Evolutionary conservation across 2,113 vertebrate genomes (phyloP).

Genomic region (Scalopus aquaticus): DNA sequence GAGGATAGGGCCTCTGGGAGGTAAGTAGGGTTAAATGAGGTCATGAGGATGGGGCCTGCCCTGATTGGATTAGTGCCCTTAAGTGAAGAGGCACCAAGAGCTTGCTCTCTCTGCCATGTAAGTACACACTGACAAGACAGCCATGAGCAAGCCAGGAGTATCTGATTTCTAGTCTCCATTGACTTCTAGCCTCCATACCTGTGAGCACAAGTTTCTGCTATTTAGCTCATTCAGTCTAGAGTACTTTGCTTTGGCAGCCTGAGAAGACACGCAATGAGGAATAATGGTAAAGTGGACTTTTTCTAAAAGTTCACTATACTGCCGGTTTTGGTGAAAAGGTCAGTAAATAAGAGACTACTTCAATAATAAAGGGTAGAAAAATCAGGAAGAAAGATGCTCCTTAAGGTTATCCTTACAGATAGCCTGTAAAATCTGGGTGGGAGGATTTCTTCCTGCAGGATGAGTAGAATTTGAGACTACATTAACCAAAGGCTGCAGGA

Average conservation of each 20-base stretch:
- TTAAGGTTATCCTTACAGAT: background rate
- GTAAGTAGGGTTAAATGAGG: background rate
- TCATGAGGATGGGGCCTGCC: background rate
- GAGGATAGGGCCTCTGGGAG: background rate
- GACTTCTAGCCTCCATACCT: background rate
- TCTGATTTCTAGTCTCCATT: background rate
- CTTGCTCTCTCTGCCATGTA: background rate
- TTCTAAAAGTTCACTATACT: background rate
- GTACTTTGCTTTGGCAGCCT: background rate
- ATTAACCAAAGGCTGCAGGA: background rate
- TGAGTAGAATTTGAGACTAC: slow-evolving; percentile 26
- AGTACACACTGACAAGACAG: background rate
- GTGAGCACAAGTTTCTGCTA: background rate
- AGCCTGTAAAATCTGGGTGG: background rate
- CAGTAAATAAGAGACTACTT: background rate
- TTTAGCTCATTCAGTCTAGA: background rate
- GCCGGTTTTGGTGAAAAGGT: background rate
- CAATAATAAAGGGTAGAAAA: background rate
- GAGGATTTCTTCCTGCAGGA: background rate
- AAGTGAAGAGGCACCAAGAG: background rate
- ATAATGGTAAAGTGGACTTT: background rate
- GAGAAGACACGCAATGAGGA: background rate
- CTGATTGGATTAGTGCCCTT: background rate
- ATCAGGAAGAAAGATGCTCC: background rate
- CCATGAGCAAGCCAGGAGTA: background rate